phyloP scores from a whole-genome alignment of 2,888 invertebrate genomes.

The Dione juno region DNA sequence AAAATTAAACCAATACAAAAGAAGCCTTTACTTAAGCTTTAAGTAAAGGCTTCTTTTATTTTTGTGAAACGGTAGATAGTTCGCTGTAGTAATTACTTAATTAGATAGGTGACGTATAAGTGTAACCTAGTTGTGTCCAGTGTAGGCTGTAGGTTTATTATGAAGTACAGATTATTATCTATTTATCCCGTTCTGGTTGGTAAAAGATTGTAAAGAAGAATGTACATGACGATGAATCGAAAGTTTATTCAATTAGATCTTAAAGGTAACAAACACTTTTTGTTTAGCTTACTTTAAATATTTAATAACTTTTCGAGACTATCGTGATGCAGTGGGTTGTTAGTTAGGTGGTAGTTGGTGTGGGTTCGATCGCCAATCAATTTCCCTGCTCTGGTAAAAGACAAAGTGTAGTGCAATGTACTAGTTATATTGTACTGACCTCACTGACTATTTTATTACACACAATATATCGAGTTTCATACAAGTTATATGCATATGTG shows the following conservation, averaged over 20 bases:
- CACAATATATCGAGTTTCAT: conserved; percentile 20
- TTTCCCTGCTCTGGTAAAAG: no score
- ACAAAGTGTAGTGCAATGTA: no score
- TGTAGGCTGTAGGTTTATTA: not conserved
- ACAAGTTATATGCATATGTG: conserved; percentile 17
- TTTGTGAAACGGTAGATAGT: conserved; percentile 9
- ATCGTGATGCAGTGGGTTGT: no score
- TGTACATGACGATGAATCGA: no score
- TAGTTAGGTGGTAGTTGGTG: no score
- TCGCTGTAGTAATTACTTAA: conserved; percentile 23
- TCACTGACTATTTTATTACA: conserved; percentile 25
- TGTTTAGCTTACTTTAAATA: no score
- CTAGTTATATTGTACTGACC: conserved; percentile 6
- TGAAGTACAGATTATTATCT: not conserved
- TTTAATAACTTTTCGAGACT: no score
- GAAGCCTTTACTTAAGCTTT: conserved; percentile 3
- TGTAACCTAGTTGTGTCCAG: conserved; percentile 19
- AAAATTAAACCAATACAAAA: not conserved
- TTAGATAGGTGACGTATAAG: conserved; percentile 28
- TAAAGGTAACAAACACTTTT: no score
- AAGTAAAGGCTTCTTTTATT: no score
- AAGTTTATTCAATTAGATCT: no score
- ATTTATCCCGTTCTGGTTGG: not conserved
- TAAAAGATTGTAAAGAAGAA: not conserved
- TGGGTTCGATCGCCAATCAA: no score